Conservation (phyloP, 2,113 vertebrate species). For the Athene noctua region DNA sequence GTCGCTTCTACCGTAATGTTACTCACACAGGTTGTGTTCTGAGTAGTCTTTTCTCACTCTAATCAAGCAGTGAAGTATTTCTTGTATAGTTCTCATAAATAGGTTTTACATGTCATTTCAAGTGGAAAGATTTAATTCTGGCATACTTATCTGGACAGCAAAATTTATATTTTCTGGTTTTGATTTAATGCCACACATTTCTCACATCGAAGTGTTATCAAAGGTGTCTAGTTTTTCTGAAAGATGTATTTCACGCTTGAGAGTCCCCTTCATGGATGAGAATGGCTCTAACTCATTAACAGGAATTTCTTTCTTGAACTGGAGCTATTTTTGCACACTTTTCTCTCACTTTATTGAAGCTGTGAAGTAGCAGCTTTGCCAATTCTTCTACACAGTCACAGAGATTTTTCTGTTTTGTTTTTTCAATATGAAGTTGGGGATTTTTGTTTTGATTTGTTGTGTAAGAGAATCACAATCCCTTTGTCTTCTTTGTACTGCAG, state of each 20-base stretch:
- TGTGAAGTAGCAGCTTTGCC: background rate
- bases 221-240: conserved; percentile 16
- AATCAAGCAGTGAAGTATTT: background rate
- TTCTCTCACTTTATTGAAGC: background rate
- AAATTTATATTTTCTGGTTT: background rate
- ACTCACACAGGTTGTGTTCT: background rate
- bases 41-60: background rate
- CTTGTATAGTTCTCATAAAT: background rate
- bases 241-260: background rate
- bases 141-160: background rate
- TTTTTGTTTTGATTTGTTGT: background rate
- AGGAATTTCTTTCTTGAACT: background rate
- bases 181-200: background rate
- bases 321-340: background rate
- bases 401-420: background rate
- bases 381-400: background rate
- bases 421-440: background rate
- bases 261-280: background rate
- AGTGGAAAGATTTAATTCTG: conserved; percentile 12
- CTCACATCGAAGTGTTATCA: background rate
- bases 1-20: background rate
- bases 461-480: background rate
- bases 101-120: background rate
- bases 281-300: background rate
- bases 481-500: background rate